A percentile compares a stretch with the other conserved stretches of the same genome.
Conservation (phyloP, 2,113 vertebrate species). For the Gobio gobio region DNA sequence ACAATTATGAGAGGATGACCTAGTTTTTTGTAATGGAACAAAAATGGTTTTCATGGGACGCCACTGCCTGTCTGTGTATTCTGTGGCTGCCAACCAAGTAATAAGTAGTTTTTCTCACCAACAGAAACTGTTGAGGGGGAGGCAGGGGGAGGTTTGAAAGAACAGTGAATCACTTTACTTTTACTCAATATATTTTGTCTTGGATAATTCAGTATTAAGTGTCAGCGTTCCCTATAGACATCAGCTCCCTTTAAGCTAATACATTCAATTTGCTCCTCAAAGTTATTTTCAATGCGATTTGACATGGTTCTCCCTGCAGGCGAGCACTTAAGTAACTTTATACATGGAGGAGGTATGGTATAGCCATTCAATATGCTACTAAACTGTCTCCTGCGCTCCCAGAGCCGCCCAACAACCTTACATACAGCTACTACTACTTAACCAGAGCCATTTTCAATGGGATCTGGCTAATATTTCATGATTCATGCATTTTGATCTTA, state of each 20-base stretch:
- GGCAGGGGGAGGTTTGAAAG: conserved; percentile 61
- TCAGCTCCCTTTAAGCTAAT: conserved; percentile 43
- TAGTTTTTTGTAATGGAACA: conserved; percentile 84
- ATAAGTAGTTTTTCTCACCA: conserved; percentile 69
- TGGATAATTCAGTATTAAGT: conserved; percentile 55
- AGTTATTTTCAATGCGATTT: conserved; percentile 54
- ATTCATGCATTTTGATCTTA: conserved; percentile 70
- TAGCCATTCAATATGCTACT: conserved; percentile 33
- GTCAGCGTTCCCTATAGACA: conserved; percentile 46
- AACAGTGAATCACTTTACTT: conserved; percentile 67
- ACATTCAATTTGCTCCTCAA: conserved; percentile 50
- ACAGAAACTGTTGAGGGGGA: conserved; percentile 50
- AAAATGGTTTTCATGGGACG: conserved; percentile 83
- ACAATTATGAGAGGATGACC: conserved; percentile 90
- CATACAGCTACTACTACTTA: conserved; percentile 24
- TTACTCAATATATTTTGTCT: conserved; percentile 49
- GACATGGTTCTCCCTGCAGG: conserved; percentile 54
- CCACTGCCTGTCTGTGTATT: conserved; percentile 76
- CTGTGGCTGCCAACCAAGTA: conserved; percentile 64
- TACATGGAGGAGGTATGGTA: conserved; percentile 45
- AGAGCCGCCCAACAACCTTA: not conserved
- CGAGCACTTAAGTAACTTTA: conserved; percentile 45
- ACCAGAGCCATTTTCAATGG: conserved; percentile 67
- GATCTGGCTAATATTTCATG: conserved; percentile 55
- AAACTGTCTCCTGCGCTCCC: conserved; percentile 16